Percentiles rank a stretch among this genome's conserved stretches.
phyloP scores from a whole-genome alignment of 2,797 vertebrate species.

The Danio jaintianensis region DNA sequence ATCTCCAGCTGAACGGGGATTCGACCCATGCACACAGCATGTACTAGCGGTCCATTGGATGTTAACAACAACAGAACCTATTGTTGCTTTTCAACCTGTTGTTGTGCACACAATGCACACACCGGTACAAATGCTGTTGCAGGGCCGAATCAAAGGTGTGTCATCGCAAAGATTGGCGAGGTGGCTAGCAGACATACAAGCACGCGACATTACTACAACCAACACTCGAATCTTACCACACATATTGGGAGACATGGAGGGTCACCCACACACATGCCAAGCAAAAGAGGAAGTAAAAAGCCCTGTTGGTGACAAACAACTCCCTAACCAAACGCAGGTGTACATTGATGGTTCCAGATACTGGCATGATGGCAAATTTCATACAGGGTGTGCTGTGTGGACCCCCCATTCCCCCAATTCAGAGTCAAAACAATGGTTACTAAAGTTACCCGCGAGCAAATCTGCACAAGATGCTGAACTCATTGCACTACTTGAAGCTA shows the following conservation, averaged over 20 bases:
- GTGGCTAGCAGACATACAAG: constrained; percentile 24
- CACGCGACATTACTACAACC: neutral
- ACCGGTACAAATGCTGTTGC: neutral
- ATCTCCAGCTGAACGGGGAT: neutral
- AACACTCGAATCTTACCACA: neutral
- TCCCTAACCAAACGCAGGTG: neutral
- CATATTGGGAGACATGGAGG: neutral
- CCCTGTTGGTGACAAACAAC: neutral
- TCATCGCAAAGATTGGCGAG: neutral
- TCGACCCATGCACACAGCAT: constrained; percentile 16
- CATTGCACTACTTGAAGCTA: neutral
- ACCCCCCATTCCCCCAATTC: neutral
- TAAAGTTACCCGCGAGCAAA: neutral
- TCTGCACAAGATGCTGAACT: constrained; percentile 8
- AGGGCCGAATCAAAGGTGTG: neutral
- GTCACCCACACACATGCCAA: neutral
- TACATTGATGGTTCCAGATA: constrained; percentile 10
- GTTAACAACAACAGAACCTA: constrained; percentile 8
- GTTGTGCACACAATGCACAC: constrained; percentile 15
- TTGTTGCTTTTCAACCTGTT: constrained; percentile 4
- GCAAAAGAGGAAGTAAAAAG: neutral
- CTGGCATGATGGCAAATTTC: neutral
- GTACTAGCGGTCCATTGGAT: constrained; percentile 23
- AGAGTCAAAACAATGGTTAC: neutral
- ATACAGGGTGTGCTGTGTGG: constrained; percentile 10